These are phyloP conservation scores for Aethes cnicana DNA, from an alignment of 2,888 invertebrate genomes.

Conservation along the genomic window DNA sequence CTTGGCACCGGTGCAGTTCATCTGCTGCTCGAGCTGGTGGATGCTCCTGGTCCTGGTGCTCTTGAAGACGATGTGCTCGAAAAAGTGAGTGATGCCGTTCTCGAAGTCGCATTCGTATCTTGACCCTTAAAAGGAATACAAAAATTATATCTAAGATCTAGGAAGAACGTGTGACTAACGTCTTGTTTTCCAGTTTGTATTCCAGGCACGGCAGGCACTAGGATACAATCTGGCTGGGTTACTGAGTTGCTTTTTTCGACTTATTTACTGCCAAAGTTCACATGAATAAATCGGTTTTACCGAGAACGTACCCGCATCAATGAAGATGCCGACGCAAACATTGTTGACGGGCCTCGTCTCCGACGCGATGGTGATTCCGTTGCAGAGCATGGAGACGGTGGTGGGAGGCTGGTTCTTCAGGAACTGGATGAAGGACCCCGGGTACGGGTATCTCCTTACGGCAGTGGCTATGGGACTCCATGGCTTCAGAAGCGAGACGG, in stretches of 20 bases:
- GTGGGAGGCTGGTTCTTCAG: conserved; percentile 90
- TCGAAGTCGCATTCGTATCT: conserved; percentile 55
- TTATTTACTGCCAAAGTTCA: too few relatives aligned
- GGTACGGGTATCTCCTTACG: conserved; percentile 82
- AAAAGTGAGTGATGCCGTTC: conserved; percentile 67
- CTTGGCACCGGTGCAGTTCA: conserved; percentile 97
- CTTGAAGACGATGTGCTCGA: conserved; percentile 68
- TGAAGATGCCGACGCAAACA: conserved; percentile 55
- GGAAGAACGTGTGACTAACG: too few relatives aligned
- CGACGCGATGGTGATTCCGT: conserved; percentile 94
- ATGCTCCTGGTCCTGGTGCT: conserved; percentile 90
- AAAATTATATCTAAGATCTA: too few relatives aligned
- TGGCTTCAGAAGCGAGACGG: conserved; percentile 35
- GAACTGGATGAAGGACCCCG: conserved; percentile 63
- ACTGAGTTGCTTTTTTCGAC: too few relatives aligned
- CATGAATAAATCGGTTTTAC: background rate
- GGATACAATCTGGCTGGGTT: background rate
- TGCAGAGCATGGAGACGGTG: conserved; percentile 87
- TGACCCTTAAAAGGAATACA: conserved; percentile 46
- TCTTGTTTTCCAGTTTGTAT: too few relatives aligned
- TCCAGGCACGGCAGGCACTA: too few relatives aligned
- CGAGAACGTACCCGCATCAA: conserved; percentile 42
- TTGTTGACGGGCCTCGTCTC: conserved; percentile 92
- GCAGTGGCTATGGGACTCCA: conserved; percentile 60
- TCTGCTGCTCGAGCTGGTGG: conserved; percentile 92